phyloP scores from a whole-genome alignment of 2,113 vertebrate genomes.

The Eulacestoma nigropectus region DNA sequence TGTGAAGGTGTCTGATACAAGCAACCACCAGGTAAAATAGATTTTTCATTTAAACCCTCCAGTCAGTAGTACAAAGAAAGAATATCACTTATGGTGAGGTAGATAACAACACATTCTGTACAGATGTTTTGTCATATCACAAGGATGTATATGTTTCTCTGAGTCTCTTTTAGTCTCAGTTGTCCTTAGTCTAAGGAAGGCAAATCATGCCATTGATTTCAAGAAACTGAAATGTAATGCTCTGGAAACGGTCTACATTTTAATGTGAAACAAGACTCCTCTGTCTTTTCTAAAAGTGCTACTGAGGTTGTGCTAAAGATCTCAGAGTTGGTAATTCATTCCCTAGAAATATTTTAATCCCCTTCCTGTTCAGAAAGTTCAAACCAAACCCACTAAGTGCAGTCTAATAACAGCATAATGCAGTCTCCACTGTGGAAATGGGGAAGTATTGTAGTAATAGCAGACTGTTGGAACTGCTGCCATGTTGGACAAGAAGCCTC shows the following conservation, averaged over 20 bases:
- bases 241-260: not conserved
- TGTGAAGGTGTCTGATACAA: slow-evolving; percentile 95
- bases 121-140: not conserved
- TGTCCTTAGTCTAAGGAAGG: not conserved
- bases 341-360: not conserved
- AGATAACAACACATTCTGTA: not conserved
- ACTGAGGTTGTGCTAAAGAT: not conserved
- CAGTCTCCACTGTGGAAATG: not conserved
- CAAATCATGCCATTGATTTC: not conserved
- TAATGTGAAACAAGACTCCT: not conserved
- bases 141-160: not conserved
- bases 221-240: not conserved
- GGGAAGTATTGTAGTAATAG: not conserved
- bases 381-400: not conserved
- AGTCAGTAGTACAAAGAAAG: not conserved
- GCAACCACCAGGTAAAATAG: slow-evolving; percentile 86
- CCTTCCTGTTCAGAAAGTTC: not conserved
- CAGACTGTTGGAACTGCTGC: not conserved
- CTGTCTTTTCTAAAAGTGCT: not conserved
- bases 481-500: not conserved
- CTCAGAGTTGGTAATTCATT: not conserved
- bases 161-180: not conserved
- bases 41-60: not conserved
- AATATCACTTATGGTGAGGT: not conserved
- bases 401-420: not conserved